Evolutionary conservation across 2,797 vertebrate species (phyloP), one percentile per base, ranked within the genome.

Genomic region (Parambassis ranga): DNA sequence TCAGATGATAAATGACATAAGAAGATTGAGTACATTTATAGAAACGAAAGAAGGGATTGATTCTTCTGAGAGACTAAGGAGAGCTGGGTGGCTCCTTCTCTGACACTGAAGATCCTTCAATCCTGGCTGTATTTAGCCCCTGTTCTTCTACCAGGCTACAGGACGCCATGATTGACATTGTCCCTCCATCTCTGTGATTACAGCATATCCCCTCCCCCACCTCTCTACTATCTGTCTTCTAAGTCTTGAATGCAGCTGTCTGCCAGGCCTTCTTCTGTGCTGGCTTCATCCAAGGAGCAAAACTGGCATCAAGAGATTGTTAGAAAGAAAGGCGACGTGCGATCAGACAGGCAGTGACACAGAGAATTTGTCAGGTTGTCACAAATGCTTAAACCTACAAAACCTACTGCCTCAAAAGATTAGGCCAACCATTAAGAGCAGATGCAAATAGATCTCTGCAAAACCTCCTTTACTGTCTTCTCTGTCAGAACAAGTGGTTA

Each of bases 21-120:
- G 66, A 72, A 47, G 58, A 79, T 31, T 27, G 63, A 81, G 50
- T 65, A 64, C 68, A 71, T 81, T 81, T 74, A 64, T 16, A 75
- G 55, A 67, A 57, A 14, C 9, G 19, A 36, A 56, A 83, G 84
- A n/a, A n/a, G n/a, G n/a, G n/a, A 84, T 75, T 68, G 70, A 87
- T 86, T 77, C 63, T 39, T 82, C 49, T 10, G 1, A n/a, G 67
- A 52, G 46, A 70, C 65, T 27, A 35, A 68, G 68, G 63, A 71
- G 71, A 65, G 60, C 53, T 67, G 44, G 47, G 55, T 66, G 74
- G 79, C 74, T 80, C 67, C 77, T 56, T 58, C 28, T 77, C 53
- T 64, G 83, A 88, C 82, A 79, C 59, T 33, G 18, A 66, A 71
- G 65, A 86, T 86, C 60, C 69, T 51, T 87, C 77, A 71, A 68